Evolutionary conservation across 2,113 vertebrate genomes (phyloP).

Genomic region (Aramus guarauna): DNA sequence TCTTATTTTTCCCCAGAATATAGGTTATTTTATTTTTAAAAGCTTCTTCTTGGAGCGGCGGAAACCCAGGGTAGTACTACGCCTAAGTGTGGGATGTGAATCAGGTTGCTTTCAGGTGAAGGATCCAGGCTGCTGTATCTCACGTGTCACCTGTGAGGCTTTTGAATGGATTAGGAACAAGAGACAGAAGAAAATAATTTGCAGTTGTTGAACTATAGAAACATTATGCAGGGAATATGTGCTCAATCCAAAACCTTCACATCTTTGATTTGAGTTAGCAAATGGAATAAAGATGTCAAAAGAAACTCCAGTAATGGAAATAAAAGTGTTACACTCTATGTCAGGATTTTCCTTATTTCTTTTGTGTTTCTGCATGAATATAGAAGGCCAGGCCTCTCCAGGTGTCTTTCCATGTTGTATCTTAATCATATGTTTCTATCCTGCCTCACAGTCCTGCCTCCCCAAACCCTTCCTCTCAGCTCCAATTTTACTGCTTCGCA

Average conservation of each 20-base stretch:
- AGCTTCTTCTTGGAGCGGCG: background rate
- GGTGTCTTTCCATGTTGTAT: background rate
- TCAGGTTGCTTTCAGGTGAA: background rate
- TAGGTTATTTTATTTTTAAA: background rate
- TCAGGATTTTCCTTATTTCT: background rate
- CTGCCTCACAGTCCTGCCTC: background rate
- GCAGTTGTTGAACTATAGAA: background rate
- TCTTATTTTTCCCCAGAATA: background rate
- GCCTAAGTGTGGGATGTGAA: background rate
- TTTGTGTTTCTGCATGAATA: background rate
- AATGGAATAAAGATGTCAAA: background rate
- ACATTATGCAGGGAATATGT: background rate
- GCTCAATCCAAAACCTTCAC: background rate
- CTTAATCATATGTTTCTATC: background rate
- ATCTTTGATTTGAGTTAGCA: background rate
- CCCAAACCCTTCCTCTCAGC: background rate
- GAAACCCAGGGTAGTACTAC: background rate
- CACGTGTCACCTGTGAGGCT: background rate
- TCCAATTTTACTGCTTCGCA: conserved; percentile 10
- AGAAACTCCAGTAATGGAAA: background rate
- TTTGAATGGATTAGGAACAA: background rate
- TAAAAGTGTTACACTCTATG: background rate
- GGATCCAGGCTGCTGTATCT: background rate
- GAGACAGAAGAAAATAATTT: background rate
- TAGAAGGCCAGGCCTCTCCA: background rate